Conservation (phyloP, 2,888 invertebrate genomes). For the Hipparchia sbordonii region DNA sequence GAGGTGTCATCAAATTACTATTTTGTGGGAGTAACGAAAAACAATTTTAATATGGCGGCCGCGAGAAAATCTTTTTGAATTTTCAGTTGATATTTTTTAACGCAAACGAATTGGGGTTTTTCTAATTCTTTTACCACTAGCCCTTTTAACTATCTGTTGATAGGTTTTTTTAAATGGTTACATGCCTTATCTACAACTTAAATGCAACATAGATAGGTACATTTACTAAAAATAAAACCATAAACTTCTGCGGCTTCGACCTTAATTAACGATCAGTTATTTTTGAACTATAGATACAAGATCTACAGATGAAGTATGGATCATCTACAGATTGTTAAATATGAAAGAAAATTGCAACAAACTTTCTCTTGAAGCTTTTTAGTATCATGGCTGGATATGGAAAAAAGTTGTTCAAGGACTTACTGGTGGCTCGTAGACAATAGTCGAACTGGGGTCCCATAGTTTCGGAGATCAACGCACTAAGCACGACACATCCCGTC, state of each 20-base stretch:
- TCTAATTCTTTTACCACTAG: no score
- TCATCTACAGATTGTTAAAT: neutral
- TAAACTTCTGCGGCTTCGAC: neutral
- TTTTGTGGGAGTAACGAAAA: no score
- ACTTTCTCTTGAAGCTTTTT: neutral
- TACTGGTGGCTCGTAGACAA: conserved; percentile 76
- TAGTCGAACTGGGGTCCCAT: conserved; percentile 81
- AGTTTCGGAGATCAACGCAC: conserved; percentile 40
- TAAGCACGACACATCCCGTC: conserved; percentile 75
- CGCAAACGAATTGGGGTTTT: no score
- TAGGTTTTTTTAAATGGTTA: no score
- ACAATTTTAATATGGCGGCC: no score
- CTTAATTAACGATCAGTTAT: conserved; percentile 11
- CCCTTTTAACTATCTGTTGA: no score
- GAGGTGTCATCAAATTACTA: no score
- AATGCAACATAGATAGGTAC: neutral
- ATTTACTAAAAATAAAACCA: neutral
- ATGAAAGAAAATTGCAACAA: conserved; percentile 1
- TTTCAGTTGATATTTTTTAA: no score
- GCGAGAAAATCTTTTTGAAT: no score
- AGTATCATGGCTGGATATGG: no score
- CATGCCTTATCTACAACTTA: no score
- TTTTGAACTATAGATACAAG: neutral
- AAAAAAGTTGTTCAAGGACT: conserved; percentile 48
- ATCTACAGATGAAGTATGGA: no score